Conservation (phyloP, 2,113 vertebrate genomes). For the Acrocephalus arundinaceus region DNA sequence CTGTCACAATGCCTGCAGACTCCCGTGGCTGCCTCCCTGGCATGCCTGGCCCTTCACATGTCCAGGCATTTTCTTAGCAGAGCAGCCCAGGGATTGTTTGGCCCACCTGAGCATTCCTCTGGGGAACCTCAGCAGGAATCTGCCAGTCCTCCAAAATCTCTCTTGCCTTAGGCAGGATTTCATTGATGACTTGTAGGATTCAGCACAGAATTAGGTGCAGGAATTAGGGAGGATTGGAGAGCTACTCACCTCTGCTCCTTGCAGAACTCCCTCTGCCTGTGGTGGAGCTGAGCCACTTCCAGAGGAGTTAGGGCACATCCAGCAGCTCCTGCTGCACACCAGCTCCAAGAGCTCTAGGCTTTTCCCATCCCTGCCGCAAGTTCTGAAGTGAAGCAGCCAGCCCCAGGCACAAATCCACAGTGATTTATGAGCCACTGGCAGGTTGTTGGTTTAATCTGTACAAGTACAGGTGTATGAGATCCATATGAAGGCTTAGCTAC, state of each 20-base stretch:
- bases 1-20: neutral
- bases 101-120: neutral
- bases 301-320: neutral
- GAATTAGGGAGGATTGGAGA: neutral
- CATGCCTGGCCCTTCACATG: rapidly evolving
- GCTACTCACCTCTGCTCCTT: neutral
- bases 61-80: neutral
- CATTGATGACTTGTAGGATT: neutral
- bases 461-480: neutral
- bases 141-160: neutral
- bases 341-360: neutral
- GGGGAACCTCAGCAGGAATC: neutral
- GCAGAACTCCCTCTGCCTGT: neutral
- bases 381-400: neutral
- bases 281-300: neutral
- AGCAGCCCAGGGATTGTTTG: neutral
- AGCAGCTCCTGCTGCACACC: neutral
- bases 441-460: neutral
- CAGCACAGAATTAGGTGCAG: neutral
- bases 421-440: neutral
- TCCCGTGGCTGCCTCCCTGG: neutral
- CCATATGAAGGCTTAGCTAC: neutral
- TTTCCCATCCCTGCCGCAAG: neutral
- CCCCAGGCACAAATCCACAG: neutral
- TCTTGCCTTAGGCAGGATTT: neutral